Evolutionary conservation across 1,140 invertebrate genomes (phyloP).

Genomic region (Bombus soroeensis): DNA sequence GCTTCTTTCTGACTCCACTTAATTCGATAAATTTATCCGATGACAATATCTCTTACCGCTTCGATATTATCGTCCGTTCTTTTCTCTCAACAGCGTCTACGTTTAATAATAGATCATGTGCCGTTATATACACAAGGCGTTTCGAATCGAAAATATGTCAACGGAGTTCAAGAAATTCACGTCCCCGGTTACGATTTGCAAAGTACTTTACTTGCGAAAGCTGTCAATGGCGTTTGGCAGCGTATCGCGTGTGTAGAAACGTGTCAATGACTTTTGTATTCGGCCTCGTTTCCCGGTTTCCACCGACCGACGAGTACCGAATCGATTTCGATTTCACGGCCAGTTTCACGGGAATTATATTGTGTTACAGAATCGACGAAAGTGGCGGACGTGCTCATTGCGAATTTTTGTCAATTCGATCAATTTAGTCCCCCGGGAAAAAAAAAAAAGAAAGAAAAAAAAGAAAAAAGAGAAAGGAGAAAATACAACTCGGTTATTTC

Average conservation of each 20-base stretch:
- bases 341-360: slow-evolving; percentile 66
- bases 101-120: neutral
- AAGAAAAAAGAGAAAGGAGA: too few relatives aligned
- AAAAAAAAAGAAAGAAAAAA: neutral
- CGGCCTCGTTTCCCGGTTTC: slow-evolving; percentile 57
- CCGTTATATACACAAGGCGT: neutral
- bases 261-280: slow-evolving; percentile 65
- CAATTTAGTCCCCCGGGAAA: neutral
- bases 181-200: slow-evolving; percentile 10
- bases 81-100: neutral
- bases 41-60: neutral
- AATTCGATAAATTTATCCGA: too few relatives aligned
- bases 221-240: slow-evolving; percentile 30
- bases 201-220: slow-evolving; percentile 45
- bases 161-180: slow-evolving; percentile 27
- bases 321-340: slow-evolving; percentile 68
- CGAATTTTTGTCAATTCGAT: slow-evolving; percentile 31
- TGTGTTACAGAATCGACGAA: slow-evolving; percentile 37
- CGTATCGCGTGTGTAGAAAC: slow-evolving; percentile 36
- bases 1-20: neutral
- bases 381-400: slow-evolving; percentile 19
- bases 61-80: neutral
- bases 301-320: slow-evolving; percentile 41
- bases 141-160: slow-evolving; percentile 15
- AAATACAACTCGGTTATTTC: neutral